A percentile compares a stretch with the other conserved stretches of the same genome.
Conservation (phyloP, 2,888 invertebrate species). For the Chalcosyrphus nemorum region DNA sequence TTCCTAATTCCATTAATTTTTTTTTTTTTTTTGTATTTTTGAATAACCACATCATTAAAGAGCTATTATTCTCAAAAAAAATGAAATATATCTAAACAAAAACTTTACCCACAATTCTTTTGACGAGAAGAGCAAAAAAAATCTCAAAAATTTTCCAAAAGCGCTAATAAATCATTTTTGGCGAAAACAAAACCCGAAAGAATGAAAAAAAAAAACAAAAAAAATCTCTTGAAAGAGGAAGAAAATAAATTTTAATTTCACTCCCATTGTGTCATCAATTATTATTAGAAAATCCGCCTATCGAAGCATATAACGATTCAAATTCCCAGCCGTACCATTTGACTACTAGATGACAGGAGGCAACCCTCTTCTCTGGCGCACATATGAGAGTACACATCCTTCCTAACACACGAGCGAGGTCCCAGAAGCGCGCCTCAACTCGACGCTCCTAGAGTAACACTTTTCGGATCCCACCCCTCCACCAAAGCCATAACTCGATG, state of each 20-base stretch:
- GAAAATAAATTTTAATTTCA: conserved; percentile 68
- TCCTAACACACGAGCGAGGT: conserved; percentile 6
- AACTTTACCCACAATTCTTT: conserved; percentile 28
- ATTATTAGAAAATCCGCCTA: conserved; percentile 72
- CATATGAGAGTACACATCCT: conserved; percentile 7
- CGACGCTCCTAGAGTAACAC: background rate
- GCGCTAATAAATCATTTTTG: conserved; percentile 61
- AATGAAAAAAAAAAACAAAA: background rate
- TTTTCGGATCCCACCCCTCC: conserved; percentile 1
- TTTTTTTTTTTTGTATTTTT: no score
- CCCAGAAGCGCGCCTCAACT: conserved; percentile 42
- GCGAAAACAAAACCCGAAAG: conserved; percentile 15
- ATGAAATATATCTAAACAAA: background rate
- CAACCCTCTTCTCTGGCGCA: background rate
- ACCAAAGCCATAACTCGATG: conserved; percentile 25
- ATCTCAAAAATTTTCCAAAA: conserved; percentile 16
- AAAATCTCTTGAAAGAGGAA: conserved; percentile 30
- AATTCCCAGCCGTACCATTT: conserved; percentile 70
- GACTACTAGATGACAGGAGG: conserved; percentile 64
- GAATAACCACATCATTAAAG: background rate
- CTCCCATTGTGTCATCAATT: conserved; percentile 71
- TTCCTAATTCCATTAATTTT: background rate
- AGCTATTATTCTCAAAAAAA: background rate
- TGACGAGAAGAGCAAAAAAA: background rate
- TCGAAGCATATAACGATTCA: conserved; percentile 68